Percentiles rank a stretch among this genome's conserved stretches.
phyloP scores from a whole-genome alignment of 2,888 invertebrate genomes.

The Troglohyphantes excavatus region DNA sequence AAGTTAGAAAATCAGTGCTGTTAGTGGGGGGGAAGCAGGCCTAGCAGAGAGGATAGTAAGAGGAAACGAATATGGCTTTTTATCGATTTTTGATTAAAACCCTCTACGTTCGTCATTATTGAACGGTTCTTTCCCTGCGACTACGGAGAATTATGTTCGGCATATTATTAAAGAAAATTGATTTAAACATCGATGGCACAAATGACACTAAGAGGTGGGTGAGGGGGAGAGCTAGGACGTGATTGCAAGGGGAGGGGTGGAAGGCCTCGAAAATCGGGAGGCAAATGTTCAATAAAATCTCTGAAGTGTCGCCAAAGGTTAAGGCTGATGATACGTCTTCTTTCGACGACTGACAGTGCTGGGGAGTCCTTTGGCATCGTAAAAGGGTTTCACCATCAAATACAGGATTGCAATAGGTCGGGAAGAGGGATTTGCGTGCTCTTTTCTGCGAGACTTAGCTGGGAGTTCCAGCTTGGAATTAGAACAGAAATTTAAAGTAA shows the following conservation, averaged over 20 bases:
- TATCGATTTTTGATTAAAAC: constrained; percentile 78
- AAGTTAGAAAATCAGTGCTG: constrained; percentile 78
- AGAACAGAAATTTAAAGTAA: too few relatives aligned
- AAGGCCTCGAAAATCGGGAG: constrained; percentile 57
- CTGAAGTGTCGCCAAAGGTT: constrained; percentile 72
- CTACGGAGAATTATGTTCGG: constrained; percentile 75
- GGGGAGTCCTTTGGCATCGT: constrained; percentile 31
- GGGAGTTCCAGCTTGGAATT: too few relatives aligned
- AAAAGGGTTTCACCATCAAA: constrained; percentile 6
- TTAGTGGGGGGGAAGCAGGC: constrained; percentile 51
- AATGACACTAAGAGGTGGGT: constrained; percentile 71
- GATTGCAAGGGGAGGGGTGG: constrained; percentile 24
- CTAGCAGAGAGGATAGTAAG: constrained; percentile 44
- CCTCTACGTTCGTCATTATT: constrained; percentile 76
- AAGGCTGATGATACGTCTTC: constrained; percentile 59
- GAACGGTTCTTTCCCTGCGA: constrained; percentile 73
- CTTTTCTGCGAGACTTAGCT: neutral
- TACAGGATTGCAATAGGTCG: constrained; percentile 4
- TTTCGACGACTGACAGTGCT: constrained; percentile 40
- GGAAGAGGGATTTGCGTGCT: neutral
- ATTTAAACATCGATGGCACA: constrained; percentile 77
- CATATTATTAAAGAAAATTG: constrained; percentile 78
- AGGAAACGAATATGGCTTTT: constrained; percentile 77
- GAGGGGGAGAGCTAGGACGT: constrained; percentile 28
- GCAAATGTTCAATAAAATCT: constrained; percentile 72